A percentile compares a stretch with the other conserved stretches of the same genome.
Evolutionary conservation across 1,140 invertebrate genomes (phyloP).

Genomic region (Diachasma alloeum): DNA sequence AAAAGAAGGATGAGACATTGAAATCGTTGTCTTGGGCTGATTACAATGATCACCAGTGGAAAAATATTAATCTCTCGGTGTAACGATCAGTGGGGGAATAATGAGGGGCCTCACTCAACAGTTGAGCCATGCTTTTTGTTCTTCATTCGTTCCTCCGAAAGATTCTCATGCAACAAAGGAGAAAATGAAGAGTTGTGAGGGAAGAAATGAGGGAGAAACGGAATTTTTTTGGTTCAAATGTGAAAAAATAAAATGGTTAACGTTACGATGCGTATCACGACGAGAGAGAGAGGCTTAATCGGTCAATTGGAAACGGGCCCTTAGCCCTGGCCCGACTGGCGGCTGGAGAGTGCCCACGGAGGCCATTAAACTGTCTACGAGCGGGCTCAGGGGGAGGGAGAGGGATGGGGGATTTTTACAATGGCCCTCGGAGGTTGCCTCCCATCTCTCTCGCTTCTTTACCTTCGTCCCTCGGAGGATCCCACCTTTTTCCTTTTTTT

Average conservation of each 20-base stretch:
- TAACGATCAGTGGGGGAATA: neutral
- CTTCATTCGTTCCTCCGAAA: neutral
- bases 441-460: constrained; percentile 36
- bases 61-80: neutral
- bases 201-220: neutral
- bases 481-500: constrained; percentile 39
- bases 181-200: neutral
- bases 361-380: constrained; percentile 60
- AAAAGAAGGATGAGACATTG: neutral
- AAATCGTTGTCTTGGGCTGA: neutral
- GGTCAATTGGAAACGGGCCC: constrained; percentile 49
- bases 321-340: constrained; percentile 46
- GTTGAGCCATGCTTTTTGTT: neutral
- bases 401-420: constrained; percentile 47
- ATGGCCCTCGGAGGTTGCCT: constrained; percentile 31
- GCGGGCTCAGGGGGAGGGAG: neutral
- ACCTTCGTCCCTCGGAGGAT: constrained; percentile 29
- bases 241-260: neutral
- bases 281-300: constrained; percentile 26
- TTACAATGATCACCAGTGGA: neutral
- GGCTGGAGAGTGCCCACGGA: constrained; percentile 39
- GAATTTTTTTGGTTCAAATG: neutral
- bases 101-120: neutral
- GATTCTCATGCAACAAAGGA: neutral
- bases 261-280: constrained; percentile 13